A percentile compares a stretch with the other conserved stretches of the same genome.
Conservation (phyloP, 2,797 vertebrate genomes). For the Sarcophilus harrisii region DNA sequence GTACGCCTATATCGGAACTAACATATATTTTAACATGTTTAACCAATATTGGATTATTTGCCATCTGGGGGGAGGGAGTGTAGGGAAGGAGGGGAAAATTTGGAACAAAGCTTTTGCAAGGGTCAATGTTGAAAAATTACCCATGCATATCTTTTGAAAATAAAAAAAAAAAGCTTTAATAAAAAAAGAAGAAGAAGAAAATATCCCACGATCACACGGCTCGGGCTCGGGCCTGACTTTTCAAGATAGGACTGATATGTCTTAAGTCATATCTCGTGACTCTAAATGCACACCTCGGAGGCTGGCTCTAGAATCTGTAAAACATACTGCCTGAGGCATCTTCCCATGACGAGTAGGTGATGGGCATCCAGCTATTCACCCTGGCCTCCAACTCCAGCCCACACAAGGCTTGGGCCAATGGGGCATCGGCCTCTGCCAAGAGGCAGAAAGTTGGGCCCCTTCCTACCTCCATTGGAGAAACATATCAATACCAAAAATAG, state of each 20-base stretch:
- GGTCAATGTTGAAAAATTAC: too few species aligned
- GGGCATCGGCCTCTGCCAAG: neutral
- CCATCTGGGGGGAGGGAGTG: too few species aligned
- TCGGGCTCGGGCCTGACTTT: neutral
- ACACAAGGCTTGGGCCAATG: neutral
- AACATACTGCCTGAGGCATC: neutral
- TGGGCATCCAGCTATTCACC: neutral
- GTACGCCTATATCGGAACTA: too few species aligned
- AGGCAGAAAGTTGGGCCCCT: neutral
- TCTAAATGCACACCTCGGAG: neutral
- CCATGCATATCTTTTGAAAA: too few species aligned
- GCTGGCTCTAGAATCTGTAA: neutral
- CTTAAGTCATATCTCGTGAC: neutral
- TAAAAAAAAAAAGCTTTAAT: too few species aligned
- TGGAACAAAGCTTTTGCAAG: too few species aligned
- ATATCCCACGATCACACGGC: neutral
- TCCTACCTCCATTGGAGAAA: constrained; percentile 34
- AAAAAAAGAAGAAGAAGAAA: too few species aligned
- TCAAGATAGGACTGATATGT: neutral
- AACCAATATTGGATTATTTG: too few species aligned
- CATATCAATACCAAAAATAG: neutral
- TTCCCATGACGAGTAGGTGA: neutral
- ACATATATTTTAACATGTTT: too few species aligned
- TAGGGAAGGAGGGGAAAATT: too few species aligned
- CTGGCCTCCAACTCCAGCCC: neutral